Conservation (phyloP, 2,797 vertebrate genomes). For the Scyliorhinus canicula region DNA sequence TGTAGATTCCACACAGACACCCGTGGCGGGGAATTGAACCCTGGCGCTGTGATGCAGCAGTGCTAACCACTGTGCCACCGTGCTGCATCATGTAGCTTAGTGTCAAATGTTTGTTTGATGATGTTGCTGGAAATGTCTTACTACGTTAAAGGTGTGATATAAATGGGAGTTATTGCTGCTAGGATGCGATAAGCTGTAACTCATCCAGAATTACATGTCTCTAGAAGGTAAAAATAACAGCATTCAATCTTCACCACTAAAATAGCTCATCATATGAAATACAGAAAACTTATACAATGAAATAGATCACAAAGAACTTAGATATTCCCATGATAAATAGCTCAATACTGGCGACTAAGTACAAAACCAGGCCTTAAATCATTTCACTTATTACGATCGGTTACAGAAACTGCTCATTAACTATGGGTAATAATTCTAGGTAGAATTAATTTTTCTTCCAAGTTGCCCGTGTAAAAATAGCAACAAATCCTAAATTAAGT, state of each 20-base stretch:
- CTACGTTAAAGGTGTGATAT: neutral
- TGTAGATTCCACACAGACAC: no score
- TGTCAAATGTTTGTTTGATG: neutral
- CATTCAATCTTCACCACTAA: neutral
- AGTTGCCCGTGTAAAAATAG: neutral
- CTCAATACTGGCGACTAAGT: neutral
- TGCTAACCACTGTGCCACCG: no score
- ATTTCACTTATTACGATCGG: neutral
- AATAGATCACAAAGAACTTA: neutral
- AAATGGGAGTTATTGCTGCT: neutral
- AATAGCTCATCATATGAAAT: neutral
- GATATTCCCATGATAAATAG: neutral
- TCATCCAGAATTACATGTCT: neutral
- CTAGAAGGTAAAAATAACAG: neutral
- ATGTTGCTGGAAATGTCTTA: neutral
- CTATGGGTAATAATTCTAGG: neutral
- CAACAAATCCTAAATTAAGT: neutral
- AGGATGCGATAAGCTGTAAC: neutral
- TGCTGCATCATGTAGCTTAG: no score
- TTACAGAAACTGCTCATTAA: neutral
- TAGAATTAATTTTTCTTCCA: conserved; percentile 15
- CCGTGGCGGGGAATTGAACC: no score
- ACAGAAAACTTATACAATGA: neutral
- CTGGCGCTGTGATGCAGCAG: no score
- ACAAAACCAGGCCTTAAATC: neutral